phyloP scores from a whole-genome alignment of 37 sponge, comb jelly and placozoan species.

The Ephydatia muelleri region DNA sequence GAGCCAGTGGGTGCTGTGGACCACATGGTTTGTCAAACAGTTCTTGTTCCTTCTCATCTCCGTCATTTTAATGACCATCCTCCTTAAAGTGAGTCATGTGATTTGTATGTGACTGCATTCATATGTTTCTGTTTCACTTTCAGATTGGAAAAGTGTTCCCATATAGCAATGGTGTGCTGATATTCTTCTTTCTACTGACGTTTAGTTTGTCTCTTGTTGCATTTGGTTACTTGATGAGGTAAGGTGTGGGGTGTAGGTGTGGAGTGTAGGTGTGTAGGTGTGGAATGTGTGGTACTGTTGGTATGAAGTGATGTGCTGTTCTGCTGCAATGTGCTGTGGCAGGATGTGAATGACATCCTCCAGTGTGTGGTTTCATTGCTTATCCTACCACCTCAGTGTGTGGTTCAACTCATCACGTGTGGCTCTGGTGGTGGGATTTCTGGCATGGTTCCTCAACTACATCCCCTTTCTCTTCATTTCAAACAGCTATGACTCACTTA shows the following conservation, averaged over 20 bases:
- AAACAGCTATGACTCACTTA: conserved; percentile 5
- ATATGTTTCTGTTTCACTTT: not conserved
- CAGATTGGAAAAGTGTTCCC: conserved; percentile 2
- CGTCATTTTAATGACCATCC: conserved; percentile 53
- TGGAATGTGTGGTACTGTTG: not conserved
- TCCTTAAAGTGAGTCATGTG: conserved; percentile 63
- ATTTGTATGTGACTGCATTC: not conserved
- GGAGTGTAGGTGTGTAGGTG: not conserved
- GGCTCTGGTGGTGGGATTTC: conserved; percentile 63
- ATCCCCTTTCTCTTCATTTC: conserved; percentile 68
- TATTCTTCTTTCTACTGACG: conserved; percentile 31
- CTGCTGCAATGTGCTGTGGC: not conserved
- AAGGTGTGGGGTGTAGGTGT: not conserved
- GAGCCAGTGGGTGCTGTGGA: conserved; percentile 71
- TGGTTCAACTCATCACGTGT: conserved; percentile 79
- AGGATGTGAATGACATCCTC: not conserved
- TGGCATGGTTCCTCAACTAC: conserved; percentile 76
- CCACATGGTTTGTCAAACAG: conserved; percentile 88
- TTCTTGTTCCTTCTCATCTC: conserved; percentile 80
- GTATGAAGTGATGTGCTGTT: not conserved
- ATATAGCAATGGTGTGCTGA: conserved; percentile 37
- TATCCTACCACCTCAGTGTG: conserved; percentile 65
- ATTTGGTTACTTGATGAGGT: conserved; percentile 54
- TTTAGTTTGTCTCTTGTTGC: conserved; percentile 36
- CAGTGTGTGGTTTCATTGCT: not conserved